Base-by-base conservation (phyloP, 2,888 invertebrate species). In the Ochropleura leucogaster region DNA sequence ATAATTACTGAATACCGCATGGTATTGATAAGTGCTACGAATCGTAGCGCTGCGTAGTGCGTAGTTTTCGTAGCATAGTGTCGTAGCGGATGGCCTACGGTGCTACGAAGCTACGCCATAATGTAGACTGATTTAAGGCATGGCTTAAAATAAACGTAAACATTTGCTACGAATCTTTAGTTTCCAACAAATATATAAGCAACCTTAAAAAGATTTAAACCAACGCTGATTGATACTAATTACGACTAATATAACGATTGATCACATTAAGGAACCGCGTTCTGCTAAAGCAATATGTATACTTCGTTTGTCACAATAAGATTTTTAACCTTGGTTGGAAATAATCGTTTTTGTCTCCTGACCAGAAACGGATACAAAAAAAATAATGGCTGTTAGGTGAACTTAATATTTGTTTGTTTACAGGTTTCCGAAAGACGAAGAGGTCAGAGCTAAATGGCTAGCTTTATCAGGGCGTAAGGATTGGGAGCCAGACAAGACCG, bases 71-170 rank as follows among this genome's bases (percentile, higher is more conserved):
- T 51, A 51, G 62, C 78, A 55, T 14, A 42, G 42, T 47, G 10
- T 14, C 74, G 74, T 74, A 78, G 71, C 62, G 30, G 77, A 20
- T 72, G 51, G 80, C 51, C 80, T 75, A 70, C 80, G 79, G 20
- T 4, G 79, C 79, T 72, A 72, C 63, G 72, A 46, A 7, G 53
- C 53, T 77, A 68, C 51, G 40, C n/a, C n/a, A 4, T 49, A 16
- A n/a, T 20, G 46, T 20, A 20, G 5, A 40, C 4, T 18, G 9
- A 6, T 8, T 18, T 3, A 51, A 6, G n/a, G 30, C 46, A 55
- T 40, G n/a, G 0, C n/a, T 18, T 42, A 46, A 68, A 70, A 12
- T 30, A 44, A 18, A 68, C 20, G 18, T 57, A 57, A n/a, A 12
- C 14, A 18, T 5, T 30, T 49, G 8, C 49, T 57, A 66, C 49